Percentiles rank a stretch among this genome's conserved stretches.
Evolutionary conservation across 2,888 invertebrate species (phyloP).

Genomic region (Chromoteleia sp.): DNA sequence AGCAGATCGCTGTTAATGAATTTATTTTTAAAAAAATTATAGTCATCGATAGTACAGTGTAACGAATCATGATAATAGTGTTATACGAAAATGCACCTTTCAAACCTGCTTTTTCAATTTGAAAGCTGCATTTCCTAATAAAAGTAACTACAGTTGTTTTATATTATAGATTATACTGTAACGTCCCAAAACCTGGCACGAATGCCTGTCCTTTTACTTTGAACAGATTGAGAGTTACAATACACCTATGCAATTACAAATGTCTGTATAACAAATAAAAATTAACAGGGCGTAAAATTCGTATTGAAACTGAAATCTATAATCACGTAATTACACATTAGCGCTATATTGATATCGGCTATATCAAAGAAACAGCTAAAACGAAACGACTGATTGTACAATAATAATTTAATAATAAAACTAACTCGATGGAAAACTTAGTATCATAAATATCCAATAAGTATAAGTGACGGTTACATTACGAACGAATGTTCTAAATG

Average conservation of each 20-base stretch:
- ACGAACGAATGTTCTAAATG: slow-evolving; percentile 38
- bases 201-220: too few relatives aligned
- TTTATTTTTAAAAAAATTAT: too few relatives aligned
- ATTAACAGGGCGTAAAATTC: slow-evolving; percentile 59
- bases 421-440: slow-evolving; percentile 42
- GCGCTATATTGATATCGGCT: slow-evolving; percentile 4
- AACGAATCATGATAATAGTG: too few relatives aligned
- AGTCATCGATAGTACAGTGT: too few relatives aligned
- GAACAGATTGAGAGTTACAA: too few relatives aligned
- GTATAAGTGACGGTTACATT: slow-evolving; percentile 30
- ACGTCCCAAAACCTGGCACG: too few relatives aligned
- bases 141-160: too few relatives aligned
- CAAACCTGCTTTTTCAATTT: too few relatives aligned
- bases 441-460: slow-evolving; percentile 48
- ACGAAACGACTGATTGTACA: slow-evolving; percentile 37
- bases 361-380: slow-evolving; percentile 15
- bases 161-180: too few relatives aligned
- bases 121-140: too few relatives aligned
- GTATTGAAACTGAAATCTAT: slow-evolving; percentile 29
- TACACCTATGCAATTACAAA: slow-evolving; percentile 46
- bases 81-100: too few relatives aligned
- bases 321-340: slow-evolving; percentile 25
- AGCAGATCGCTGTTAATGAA: too few relatives aligned
- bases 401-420: slow-evolving; percentile 37
- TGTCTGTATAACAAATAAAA: slow-evolving; percentile 53